Base-by-base conservation (phyloP, 2,797 vertebrate species). In the Danio jaintianensis region DNA sequence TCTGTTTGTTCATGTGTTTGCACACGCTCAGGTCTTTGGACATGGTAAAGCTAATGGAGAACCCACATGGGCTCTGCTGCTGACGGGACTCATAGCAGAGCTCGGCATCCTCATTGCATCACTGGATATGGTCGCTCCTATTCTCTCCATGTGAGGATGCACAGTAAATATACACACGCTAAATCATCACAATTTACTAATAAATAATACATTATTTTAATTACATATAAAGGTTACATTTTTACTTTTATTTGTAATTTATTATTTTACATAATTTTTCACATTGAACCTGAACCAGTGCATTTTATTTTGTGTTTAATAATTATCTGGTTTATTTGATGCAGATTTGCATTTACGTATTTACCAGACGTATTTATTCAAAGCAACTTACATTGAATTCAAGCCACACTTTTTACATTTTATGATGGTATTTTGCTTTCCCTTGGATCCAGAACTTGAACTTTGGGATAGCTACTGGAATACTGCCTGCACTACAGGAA, bases 101-200 rank as follows among this genome's bases (percentile, higher is more conserved):
- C 91, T 99, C 12, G 98, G 98, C 56, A 99, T 99, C 87, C 96
- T 99, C 48, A 99, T 99, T 18, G 98, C 98, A 59, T 99, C 98
- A 0, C 91, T 99, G 10, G 98, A 99, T 86, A 97, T 99, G 98
- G 98, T 99, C 84, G 98, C 98, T 62, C 98, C 98, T 4, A 99
- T 99, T 76, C 95, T 99, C n/a, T 99, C 98, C 38, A 99, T 99
- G 98, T 99, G 93, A 96, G 95, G 29, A 36, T 42, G 73, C 5
- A 59, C 10, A 47, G 80, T 40, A 67, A 11, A 47, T 12, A 29
- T 43, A 47, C n/a, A 55, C 13, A 63, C 10, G 56, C 13, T 13
- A 6, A 67, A 7, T 42, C 48, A 22, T 67, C 3, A 29, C 2
- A 20, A 42, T 29, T 16, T n/a, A 13, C 42, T 29, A 3, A 29